Conservation (phyloP, 2,113 vertebrate genomes). For the Mesoclemmys tuberculata region DNA sequence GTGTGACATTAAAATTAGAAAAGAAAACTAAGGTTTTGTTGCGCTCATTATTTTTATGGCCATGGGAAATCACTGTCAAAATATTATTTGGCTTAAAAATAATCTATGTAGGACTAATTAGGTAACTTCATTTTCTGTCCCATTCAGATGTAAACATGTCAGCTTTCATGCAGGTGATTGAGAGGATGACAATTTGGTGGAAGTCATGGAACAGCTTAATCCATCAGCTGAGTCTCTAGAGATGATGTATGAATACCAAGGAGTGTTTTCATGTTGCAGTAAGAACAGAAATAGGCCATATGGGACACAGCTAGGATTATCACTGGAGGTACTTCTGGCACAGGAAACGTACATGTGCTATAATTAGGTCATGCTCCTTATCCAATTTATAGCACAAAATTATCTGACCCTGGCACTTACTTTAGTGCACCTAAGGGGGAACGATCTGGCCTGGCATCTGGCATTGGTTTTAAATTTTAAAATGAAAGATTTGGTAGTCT, state of each 20-base stretch:
- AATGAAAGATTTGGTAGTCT: constrained; percentile 38
- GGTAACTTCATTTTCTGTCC: constrained; percentile 36
- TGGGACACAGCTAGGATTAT: constrained; percentile 72
- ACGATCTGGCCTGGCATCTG: constrained; percentile 78
- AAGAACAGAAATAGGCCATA: constrained; percentile 68
- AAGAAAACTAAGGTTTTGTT: background rate
- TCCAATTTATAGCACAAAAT: constrained; percentile 66
- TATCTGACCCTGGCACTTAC: constrained; percentile 71
- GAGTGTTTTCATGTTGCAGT: background rate
- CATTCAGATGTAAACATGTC: background rate
- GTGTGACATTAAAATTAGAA: background rate
- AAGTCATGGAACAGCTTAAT: background rate
- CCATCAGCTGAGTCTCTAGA: background rate
- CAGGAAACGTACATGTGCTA: constrained; percentile 48
- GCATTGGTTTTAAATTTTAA: constrained; percentile 48
- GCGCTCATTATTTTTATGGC: constrained; percentile 1
- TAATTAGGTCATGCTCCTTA: constrained; percentile 79
- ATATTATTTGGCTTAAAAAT: constrained; percentile 12
- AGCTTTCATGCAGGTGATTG: background rate
- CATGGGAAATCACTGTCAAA: constrained; percentile 24
- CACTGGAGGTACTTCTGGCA: constrained; percentile 66
- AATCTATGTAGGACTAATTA: background rate
- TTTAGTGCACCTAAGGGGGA: constrained; percentile 70
- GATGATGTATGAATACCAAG: background rate
- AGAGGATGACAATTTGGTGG: background rate